A percentile compares a stretch with the other conserved stretches of the same genome.
Conservation (phyloP, 2,797 vertebrate species). For the Artibeus jamaicensis region DNA sequence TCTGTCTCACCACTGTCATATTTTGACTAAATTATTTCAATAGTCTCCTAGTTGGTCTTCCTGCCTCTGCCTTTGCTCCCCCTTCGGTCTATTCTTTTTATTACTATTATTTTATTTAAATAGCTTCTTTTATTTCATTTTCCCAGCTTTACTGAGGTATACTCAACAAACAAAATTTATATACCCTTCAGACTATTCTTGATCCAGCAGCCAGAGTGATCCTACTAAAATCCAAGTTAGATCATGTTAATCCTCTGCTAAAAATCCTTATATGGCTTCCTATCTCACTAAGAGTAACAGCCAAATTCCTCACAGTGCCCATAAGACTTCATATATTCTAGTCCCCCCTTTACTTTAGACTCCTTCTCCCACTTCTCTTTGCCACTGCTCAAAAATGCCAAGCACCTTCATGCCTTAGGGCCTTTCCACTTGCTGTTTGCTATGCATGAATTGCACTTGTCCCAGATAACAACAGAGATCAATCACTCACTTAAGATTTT, state of each 20-base stretch:
- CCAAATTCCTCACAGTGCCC: not conserved
- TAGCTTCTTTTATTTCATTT: not conserved
- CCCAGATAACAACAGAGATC: not conserved
- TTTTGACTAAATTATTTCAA: conserved; percentile 24
- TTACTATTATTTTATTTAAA: not conserved
- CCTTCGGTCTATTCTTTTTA: not conserved
- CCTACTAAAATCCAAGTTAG: conserved; percentile 1
- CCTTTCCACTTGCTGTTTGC: not conserved
- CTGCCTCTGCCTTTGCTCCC: not conserved
- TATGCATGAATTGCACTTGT: not conserved
- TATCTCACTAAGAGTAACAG: not conserved
- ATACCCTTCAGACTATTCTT: not conserved
- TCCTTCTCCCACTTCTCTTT: not conserved
- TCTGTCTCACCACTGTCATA: not conserved
- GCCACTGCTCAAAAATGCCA: conserved; percentile 16
- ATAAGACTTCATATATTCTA: not conserved
- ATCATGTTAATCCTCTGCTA: conserved; percentile 2
- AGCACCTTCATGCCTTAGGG: not conserved
- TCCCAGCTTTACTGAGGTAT: not conserved
- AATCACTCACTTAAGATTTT: not conserved
- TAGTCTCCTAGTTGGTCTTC: not conserved
- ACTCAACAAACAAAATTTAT: not conserved
- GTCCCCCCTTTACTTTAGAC: not conserved
- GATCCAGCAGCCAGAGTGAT: not conserved
- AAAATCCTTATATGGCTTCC: not conserved